Evolutionary conservation across 2,113 vertebrate genomes (phyloP).

Genomic region (Aptenodytes forsteri): DNA sequence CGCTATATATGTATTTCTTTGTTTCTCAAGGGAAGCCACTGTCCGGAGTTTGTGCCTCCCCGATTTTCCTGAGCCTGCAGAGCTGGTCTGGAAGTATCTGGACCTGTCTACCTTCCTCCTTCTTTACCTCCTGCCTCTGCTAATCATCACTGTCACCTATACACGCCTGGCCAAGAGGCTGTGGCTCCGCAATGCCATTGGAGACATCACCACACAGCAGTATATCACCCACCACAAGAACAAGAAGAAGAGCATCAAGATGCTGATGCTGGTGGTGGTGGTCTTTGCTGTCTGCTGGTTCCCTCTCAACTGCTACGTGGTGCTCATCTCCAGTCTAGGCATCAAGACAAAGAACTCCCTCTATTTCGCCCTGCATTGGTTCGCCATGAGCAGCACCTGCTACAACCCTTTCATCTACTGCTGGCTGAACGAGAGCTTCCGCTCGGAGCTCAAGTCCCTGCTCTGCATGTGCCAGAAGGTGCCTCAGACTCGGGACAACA

Average conservation of each 20-base stretch:
- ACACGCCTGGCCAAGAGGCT: slow-evolving; percentile 55
- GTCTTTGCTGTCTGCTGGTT: slow-evolving; percentile 73
- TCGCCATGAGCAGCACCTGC: slow-evolving; percentile 62
- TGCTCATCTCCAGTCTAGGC: slow-evolving; percentile 68
- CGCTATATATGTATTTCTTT: neutral
- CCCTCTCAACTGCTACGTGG: slow-evolving; percentile 66
- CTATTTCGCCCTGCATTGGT: slow-evolving; percentile 60
- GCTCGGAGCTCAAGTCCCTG: slow-evolving; percentile 19
- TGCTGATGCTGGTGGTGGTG: slow-evolving; percentile 69
- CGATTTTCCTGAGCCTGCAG: slow-evolving; percentile 56
- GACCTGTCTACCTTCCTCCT: slow-evolving; percentile 69
- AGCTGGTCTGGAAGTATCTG: slow-evolving; percentile 69
- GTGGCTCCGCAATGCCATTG: slow-evolving; percentile 51
- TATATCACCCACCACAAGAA: slow-evolving; percentile 36
- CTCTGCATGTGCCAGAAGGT: slow-evolving; percentile 11
- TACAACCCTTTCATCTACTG: slow-evolving; percentile 70
- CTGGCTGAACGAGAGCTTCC: slow-evolving; percentile 55
- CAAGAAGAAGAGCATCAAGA: slow-evolving; percentile 71
- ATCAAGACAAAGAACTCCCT: slow-evolving; percentile 46
- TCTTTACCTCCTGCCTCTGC: slow-evolving; percentile 67
- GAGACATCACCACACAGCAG: slow-evolving; percentile 54
- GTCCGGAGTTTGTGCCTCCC: slow-evolving; percentile 65
- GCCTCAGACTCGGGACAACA: neutral
- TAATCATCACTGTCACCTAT: slow-evolving; percentile 51
- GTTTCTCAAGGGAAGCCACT: slow-evolving; percentile 50